phyloP scores from a whole-genome alignment of 2,888 invertebrate genomes.

The Eupelmus urozonus region DNA sequence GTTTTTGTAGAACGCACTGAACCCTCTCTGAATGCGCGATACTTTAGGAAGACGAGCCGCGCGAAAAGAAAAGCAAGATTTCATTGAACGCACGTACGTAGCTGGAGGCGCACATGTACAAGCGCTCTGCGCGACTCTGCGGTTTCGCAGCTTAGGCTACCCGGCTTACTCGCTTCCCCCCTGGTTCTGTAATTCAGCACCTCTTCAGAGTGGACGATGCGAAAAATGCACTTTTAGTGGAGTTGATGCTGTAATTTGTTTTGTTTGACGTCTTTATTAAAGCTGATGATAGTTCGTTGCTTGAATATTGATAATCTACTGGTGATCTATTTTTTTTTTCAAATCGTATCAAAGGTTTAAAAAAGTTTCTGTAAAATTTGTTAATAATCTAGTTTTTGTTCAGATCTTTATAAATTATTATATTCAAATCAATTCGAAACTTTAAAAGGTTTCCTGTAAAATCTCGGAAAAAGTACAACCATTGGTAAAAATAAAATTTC shows the following conservation, averaged over 20 bases:
- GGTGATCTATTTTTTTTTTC: no score
- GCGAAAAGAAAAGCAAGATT: conserved; percentile 51
- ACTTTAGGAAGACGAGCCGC: not conserved
- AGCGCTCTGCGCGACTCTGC: conserved; percentile 59
- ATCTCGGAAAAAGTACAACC: no score
- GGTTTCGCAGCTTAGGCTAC: conserved; percentile 68
- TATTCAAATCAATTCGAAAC: no score
- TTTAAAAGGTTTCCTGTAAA: no score
- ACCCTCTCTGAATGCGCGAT: not conserved
- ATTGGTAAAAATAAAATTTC: no score
- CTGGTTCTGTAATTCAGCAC: conserved; percentile 23
- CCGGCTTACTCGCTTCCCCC: conserved; percentile 50
- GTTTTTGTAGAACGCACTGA: not conserved
- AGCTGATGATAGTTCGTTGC: conserved; percentile 3
- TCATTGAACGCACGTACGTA: conserved; percentile 3
- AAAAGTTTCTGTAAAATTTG: no score
- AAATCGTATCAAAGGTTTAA: no score
- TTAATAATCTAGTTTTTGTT: no score
- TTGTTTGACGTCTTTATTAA: no score
- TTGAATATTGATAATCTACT: no score
- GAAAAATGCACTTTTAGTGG: no score
- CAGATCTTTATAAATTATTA: no score
- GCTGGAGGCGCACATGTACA: not conserved
- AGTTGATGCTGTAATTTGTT: not conserved
- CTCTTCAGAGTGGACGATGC: not conserved